phyloP scores from a whole-genome alignment of 2,113 vertebrate genomes.

The Pampusana beccarii region DNA sequence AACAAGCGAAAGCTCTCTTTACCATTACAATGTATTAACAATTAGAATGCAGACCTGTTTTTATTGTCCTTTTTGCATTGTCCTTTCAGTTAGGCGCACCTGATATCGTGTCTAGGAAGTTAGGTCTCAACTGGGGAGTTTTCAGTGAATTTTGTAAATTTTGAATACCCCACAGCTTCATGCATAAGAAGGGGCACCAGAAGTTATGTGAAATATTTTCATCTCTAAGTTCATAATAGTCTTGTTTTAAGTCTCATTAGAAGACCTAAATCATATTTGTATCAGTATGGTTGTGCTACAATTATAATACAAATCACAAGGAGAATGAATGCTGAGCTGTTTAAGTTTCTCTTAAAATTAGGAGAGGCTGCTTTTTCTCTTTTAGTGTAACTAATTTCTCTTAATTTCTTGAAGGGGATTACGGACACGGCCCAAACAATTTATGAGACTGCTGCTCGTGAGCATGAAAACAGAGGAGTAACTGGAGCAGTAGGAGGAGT shows the following conservation, averaged over 20 bases:
- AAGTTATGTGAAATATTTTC: not conserved
- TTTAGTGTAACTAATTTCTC: not conserved
- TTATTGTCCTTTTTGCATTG: not conserved
- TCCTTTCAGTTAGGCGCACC: not conserved
- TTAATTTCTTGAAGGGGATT: slow-evolving; percentile 81
- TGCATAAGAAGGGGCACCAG: not conserved
- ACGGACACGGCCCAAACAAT: slow-evolving; percentile 95
- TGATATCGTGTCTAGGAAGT: not conserved
- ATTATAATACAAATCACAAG: not conserved
- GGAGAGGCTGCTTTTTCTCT: not conserved
- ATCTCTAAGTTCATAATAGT: not conserved
- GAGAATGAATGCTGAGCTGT: not conserved
- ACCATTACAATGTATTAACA: not conserved
- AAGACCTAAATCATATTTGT: not conserved
- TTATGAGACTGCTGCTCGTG: slow-evolving; percentile 93
- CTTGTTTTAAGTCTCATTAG: not conserved
- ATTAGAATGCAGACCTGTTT: not conserved
- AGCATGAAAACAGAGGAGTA: slow-evolving; percentile 96
- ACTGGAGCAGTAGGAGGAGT: slow-evolving; percentile 96
- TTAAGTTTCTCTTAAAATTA: not conserved
- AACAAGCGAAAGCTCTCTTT: not conserved
- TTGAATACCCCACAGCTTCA: not conserved
- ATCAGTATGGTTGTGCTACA: not conserved
- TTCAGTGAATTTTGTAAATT: not conserved
- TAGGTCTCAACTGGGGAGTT: not conserved